Evolutionary conservation across 2,797 vertebrate genomes (phyloP).

Genomic region (Furcifer pardalis): DNA sequence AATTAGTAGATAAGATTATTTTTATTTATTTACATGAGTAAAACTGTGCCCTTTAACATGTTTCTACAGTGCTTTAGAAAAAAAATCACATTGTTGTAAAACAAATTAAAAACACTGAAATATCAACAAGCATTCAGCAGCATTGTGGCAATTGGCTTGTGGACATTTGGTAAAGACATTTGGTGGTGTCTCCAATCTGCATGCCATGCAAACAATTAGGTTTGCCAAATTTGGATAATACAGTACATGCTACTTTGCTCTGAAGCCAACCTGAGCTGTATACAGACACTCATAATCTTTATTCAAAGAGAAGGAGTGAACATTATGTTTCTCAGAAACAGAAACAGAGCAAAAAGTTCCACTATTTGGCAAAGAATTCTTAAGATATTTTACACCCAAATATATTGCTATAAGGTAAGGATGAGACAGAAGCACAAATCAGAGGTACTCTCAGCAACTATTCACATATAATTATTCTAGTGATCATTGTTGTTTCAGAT

Average conservation of each 20-base stretch:
- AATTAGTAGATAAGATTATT: too few relatives aligned
- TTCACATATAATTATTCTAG: background rate
- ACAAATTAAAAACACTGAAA: background rate
- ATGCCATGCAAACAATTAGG: background rate
- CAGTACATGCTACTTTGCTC: background rate
- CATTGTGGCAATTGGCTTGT: background rate
- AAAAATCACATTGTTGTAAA: background rate
- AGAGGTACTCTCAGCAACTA: background rate
- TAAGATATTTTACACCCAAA: background rate
- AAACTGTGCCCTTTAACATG: background rate
- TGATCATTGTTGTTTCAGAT: background rate
- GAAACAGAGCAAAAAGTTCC: background rate
- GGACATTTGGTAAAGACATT: slow-evolving; percentile 1
- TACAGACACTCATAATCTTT: background rate
- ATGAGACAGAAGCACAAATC: background rate
- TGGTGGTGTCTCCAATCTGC: background rate
- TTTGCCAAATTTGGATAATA: background rate
- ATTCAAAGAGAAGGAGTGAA: too few relatives aligned
- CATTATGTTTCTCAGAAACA: background rate
- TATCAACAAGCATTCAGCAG: background rate
- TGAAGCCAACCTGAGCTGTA: background rate
- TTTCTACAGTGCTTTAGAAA: background rate
- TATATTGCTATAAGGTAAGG: background rate
- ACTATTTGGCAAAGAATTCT: background rate
- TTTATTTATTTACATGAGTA: too few relatives aligned